These are phyloP conservation scores for Allophyes oxyacanthae DNA, from an alignment of 2,888 invertebrate genomes.

Conservation along the genomic window DNA sequence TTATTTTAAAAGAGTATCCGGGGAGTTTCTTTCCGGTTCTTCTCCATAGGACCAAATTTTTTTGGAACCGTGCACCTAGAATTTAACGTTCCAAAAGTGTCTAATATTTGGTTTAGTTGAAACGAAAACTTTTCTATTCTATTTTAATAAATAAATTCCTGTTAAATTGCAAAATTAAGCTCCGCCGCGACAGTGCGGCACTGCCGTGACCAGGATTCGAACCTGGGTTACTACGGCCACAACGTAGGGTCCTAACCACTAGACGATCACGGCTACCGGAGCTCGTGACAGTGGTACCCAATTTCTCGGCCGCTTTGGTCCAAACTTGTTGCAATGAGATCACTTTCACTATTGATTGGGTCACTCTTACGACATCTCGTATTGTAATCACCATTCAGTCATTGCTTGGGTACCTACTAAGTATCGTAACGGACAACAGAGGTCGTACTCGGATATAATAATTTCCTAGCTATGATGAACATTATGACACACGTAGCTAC, in stretches of 20 bases:
- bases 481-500: too few species aligned
- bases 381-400: conserved; percentile 12
- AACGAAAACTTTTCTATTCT: too few species aligned
- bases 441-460: background rate
- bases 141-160: too few species aligned
- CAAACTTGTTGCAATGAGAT: conserved; percentile 12
- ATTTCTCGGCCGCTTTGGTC: conserved; percentile 10
- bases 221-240: conserved; percentile 94
- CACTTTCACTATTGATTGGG: conserved; percentile 33
- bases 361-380: conserved; percentile 19
- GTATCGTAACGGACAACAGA: background rate
- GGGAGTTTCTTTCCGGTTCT: too few species aligned
- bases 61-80: too few species aligned
- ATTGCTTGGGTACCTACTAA: conserved; percentile 7
- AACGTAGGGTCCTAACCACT: conserved; percentile 93
- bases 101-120: too few species aligned
- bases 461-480: too few species aligned
- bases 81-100: too few species aligned
- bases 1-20: too few species aligned
- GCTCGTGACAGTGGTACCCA: conserved; percentile 53
- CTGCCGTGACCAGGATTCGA: conserved; percentile 90
- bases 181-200: conserved; percentile 71
- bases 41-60: too few species aligned
- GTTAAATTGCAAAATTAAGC: conserved; percentile 9
- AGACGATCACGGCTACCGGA: conserved; percentile 66